Conservation (phyloP, 2,797 vertebrate species). For the Nannoperca obscura region DNA sequence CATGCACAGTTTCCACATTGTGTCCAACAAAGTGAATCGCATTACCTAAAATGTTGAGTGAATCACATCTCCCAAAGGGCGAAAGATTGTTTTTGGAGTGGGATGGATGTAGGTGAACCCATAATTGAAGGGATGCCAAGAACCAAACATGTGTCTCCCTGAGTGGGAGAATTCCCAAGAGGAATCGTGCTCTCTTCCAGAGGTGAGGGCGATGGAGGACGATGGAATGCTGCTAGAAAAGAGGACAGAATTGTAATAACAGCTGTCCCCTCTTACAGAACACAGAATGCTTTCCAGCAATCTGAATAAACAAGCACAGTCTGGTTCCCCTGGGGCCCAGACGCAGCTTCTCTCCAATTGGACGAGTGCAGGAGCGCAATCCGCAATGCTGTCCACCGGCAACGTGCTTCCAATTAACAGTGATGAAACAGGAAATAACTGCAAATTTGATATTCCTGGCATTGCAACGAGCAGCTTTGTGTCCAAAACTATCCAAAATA, state of each 20-base stretch:
- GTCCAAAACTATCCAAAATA: conserved; percentile 52
- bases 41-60: conserved; percentile 32
- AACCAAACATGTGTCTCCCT: conserved; percentile 22
- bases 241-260: conserved; percentile 82
- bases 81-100: conserved; percentile 26
- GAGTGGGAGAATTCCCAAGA: conserved; percentile 50
- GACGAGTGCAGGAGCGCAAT: conserved; percentile 73
- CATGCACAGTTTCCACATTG: conserved; percentile 21
- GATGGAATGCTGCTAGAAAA: conserved; percentile 76
- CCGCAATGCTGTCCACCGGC: conserved; percentile 61
- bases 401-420: conserved; percentile 87
- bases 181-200: conserved; percentile 58
- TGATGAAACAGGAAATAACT: conserved; percentile 88
- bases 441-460: conserved; percentile 82
- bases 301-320: conserved; percentile 85
- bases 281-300: conserved; percentile 83
- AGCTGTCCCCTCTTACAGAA: conserved; percentile 86
- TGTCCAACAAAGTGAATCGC: conserved; percentile 49
- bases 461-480: conserved; percentile 52
- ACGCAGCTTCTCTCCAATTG: conserved; percentile 76
- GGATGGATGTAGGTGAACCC: conserved; percentile 40
- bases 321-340: conserved; percentile 74
- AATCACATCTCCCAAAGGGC: conserved; percentile 30
- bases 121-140: conserved; percentile 44
- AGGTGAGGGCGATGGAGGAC: conserved; percentile 71